These are phyloP conservation scores for Hypomecis punctinalis DNA, from an alignment of 2,888 invertebrate species.

Conservation along the genomic window DNA sequence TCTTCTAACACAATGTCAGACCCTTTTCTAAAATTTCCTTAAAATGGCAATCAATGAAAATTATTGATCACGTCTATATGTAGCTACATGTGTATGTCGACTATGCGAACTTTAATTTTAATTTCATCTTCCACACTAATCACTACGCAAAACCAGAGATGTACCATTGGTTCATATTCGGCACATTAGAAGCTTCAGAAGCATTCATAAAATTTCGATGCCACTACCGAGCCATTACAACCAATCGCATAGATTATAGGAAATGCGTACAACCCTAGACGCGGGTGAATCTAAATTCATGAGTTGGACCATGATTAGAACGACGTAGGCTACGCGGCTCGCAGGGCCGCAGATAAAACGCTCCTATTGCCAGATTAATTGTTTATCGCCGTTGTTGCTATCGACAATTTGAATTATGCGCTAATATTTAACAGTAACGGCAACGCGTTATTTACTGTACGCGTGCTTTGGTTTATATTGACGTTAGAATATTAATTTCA, in stretches of 20 bases:
- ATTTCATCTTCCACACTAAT: no score
- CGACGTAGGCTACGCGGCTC: slow-evolving; percentile 53
- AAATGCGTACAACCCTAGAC: slow-evolving; percentile 19
- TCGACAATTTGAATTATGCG: slow-evolving; percentile 55
- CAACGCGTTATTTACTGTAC: slow-evolving; percentile 39
- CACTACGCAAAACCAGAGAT: no score
- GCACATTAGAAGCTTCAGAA: no score
- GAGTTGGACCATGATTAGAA: slow-evolving; percentile 69
- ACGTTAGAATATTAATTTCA: slow-evolving; percentile 23
- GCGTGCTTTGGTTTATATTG: slow-evolving; percentile 16
- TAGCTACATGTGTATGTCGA: no score
- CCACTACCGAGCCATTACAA: no score
- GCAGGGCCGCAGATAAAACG: slow-evolving; percentile 64
- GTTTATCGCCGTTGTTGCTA: slow-evolving; percentile 55
- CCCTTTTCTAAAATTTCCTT: no score
- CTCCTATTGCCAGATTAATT: slow-evolving; percentile 63
- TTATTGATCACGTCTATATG: no score
- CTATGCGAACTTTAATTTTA: no score
- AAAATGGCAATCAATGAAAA: no score
- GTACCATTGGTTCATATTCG: no score
- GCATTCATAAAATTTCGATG: no score
- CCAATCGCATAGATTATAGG: slow-evolving; percentile 10
- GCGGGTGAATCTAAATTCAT: slow-evolving; percentile 66
- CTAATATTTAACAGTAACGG: slow-evolving; percentile 49
- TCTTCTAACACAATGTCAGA: no score